These are phyloP conservation scores for Nomada hirtipes DNA, from an alignment of 2,888 invertebrate species.

Conservation along the genomic window DNA sequence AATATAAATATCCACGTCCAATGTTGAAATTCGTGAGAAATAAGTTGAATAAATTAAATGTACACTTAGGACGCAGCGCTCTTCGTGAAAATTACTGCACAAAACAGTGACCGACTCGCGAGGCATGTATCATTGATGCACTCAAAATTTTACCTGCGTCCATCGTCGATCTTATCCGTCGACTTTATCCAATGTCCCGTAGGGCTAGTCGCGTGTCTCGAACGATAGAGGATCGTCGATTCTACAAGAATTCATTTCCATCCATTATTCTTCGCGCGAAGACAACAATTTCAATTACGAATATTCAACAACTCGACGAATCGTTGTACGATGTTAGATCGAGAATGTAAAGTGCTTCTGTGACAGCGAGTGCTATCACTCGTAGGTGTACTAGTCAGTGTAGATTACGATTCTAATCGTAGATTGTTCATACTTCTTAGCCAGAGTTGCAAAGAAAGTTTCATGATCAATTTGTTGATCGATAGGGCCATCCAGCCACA, in stretches of 20 bases:
- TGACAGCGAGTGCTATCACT: conserved; percentile 8
- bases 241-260: conserved; percentile 7
- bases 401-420: conserved; percentile 45
- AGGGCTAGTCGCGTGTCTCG: conserved; percentile 27
- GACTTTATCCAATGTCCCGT: conserved; percentile 36
- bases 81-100: conserved; percentile 1
- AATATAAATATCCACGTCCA: background rate
- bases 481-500: background rate
- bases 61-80: background rate
- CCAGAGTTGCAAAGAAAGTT: conserved; percentile 16
- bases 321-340: conserved; percentile 24
- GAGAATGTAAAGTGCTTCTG: conserved; percentile 8
- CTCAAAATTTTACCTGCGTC: conserved; percentile 65
- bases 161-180: conserved; percentile 48
- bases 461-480: background rate
- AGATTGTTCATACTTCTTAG: conserved; percentile 45
- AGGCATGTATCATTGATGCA: background rate
- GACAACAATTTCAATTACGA: too few relatives aligned
- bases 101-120: conserved; percentile 21
- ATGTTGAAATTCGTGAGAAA: background rate
- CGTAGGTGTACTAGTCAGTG: conserved; percentile 26
- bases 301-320: conserved; percentile 6
- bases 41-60: background rate
- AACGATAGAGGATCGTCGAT: conserved; percentile 3
- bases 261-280: background rate